These are phyloP conservation scores for Rhinopomastus cyanomelas DNA, from an alignment of 2,113 vertebrate genomes.

Conservation along the genomic window DNA sequence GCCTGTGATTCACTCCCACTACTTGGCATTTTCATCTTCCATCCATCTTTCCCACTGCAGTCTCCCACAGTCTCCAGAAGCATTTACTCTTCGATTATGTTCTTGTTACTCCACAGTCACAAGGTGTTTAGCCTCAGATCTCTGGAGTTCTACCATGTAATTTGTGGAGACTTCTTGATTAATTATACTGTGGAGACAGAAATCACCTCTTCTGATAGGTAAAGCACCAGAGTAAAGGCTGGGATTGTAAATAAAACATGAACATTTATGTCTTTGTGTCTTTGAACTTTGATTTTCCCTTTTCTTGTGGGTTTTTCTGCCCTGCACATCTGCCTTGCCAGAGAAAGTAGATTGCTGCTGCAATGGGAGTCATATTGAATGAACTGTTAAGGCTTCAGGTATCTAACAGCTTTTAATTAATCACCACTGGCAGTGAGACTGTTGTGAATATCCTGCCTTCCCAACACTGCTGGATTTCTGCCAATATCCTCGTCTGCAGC, in stretches of 20 bases:
- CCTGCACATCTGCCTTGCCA: conserved; percentile 21
- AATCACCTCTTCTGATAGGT: background rate
- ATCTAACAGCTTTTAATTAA: conserved; percentile 47
- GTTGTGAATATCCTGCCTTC: conserved; percentile 21
- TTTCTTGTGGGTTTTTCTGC: background rate
- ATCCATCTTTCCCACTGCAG: background rate
- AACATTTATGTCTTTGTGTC: background rate
- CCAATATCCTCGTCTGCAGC: conserved; percentile 62
- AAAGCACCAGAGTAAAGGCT: background rate
- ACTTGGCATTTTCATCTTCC: background rate
- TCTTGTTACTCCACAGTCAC: background rate
- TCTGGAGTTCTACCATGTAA: background rate
- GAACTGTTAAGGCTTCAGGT: background rate
- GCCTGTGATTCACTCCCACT: background rate
- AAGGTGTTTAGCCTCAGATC: background rate
- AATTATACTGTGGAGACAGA: background rate
- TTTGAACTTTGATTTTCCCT: conserved; percentile 10
- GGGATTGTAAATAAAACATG: conserved; percentile 47
- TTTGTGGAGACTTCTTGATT: conserved; percentile 21
- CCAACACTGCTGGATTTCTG: conserved; percentile 45
- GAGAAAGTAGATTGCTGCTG: conserved; percentile 3
- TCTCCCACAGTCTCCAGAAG: background rate
- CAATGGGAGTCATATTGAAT: conserved; percentile 5
- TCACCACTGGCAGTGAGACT: background rate
- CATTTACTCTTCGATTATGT: background rate